Conservation (phyloP, 1,140 invertebrate species). For the Orussus abietinus region DNA sequence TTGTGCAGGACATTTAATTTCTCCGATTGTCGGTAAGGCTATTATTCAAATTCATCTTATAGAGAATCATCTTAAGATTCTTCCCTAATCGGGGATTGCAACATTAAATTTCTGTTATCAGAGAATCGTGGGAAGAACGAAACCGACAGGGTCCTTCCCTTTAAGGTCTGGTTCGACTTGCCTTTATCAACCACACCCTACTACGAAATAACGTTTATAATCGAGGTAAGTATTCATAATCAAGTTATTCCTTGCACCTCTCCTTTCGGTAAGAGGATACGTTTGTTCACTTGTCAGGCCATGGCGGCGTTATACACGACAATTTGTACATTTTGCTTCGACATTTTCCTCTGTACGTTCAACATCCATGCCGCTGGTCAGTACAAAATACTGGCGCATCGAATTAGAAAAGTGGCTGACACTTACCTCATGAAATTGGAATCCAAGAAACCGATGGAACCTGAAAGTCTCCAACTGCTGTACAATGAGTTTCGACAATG, state of each 20-base stretch:
- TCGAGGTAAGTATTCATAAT: slow-evolving; percentile 24
- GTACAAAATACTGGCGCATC: not conserved
- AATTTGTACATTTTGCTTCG: slow-evolving; percentile 1
- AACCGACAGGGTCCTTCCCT: slow-evolving; percentile 19
- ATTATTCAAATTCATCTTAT: too few relatives aligned
- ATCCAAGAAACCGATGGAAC: not conserved
- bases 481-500: too few relatives aligned
- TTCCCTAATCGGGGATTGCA: too few relatives aligned
- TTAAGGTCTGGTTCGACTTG: slow-evolving; percentile 19
- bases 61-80: too few relatives aligned
- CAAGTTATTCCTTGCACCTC: too few relatives aligned
- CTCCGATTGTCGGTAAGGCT: slow-evolving; percentile 20
- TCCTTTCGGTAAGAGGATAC: not conserved
- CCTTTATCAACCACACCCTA: slow-evolving; percentile 16
- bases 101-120: not conserved
- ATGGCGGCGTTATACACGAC: not conserved
- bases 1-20: slow-evolving; percentile 11
- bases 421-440: not conserved
- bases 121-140: slow-evolving; percentile 20
- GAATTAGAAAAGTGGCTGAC: not conserved
- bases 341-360: not conserved
- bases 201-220: slow-evolving; percentile 18
- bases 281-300: not conserved
- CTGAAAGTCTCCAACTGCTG: not conserved
- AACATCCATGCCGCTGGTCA: slow-evolving; percentile 3